Base-by-base conservation (phyloP, 2,888 invertebrate species). In the Nipponacmea schrenckii region DNA sequence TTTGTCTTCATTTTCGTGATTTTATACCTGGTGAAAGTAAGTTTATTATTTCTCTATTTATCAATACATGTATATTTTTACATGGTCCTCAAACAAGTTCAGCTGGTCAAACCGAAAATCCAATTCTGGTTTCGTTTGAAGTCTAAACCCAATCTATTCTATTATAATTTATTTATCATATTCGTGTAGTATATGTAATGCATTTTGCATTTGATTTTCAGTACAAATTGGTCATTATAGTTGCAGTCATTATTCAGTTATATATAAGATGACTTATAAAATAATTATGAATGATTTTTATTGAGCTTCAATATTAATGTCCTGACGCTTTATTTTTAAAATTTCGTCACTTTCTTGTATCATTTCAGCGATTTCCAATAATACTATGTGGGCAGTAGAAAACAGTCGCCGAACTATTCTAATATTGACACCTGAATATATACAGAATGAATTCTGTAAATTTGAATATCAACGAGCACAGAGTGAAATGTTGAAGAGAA, bases 391-490 rank as follows among this genome's bases (percentile, higher is more conserved):
- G 26, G 84, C 85, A 2, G 79, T 85, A 0, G 82, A 83, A 74
- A 78, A 77, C 50, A 83, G 82, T 46, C 69, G 84, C 20, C 66
- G 83, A 63, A 84, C 84, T 12, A 83, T 84, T 62, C 64, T 84
- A 4, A 73, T 84, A 31, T 73, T 84, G 27, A 80, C 83, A 4
- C 82, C 84, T 14, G 73, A 77, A 31, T 84, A 81, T 74, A 72
- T 84, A 39, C 70, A 79, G 62, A 81, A 81, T 64, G 84, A 84
- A 62, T 84, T 81, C 77, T 80, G 81, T 27, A 74, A 80, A 24
- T 79, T 83, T 69, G 84, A 84, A 72, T 84, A 84, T 74, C 82
- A 84, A 76, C 80, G 78, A 67, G 84, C 84, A 0, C 84, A 84
- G 64, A 78, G 81, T 48, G 83, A 84, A 73, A 84, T 84, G 83